These are phyloP conservation scores for Pseudomugil tenellus DNA, from an alignment of 2,797 vertebrate species.

Conservation along the genomic window DNA sequence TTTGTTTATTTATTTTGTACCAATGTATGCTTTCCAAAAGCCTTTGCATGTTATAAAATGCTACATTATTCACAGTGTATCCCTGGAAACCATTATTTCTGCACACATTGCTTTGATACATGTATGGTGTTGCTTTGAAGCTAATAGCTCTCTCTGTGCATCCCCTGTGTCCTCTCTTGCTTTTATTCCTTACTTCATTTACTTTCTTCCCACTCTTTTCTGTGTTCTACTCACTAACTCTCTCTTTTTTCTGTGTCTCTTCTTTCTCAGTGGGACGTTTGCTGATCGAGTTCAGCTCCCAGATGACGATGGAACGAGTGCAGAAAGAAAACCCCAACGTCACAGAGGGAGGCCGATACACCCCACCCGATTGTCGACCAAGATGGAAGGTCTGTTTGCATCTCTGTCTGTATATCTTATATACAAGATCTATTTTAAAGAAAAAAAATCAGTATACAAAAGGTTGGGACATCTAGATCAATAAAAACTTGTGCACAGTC, in stretches of 20 bases:
- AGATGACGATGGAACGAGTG: constrained; percentile 96
- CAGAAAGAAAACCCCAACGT: constrained; percentile 97
- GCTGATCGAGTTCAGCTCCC: constrained; percentile 97
- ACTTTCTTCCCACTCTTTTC: constrained; percentile 2
- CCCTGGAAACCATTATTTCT: constrained; percentile 61
- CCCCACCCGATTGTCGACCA: constrained; percentile 89
- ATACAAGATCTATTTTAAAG: not conserved
- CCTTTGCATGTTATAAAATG: constrained; percentile 59
- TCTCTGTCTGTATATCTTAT: not conserved
- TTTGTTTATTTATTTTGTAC: constrained; percentile 55
- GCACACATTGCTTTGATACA: constrained; percentile 55
- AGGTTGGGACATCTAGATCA: not conserved
- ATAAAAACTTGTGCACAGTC: not conserved
- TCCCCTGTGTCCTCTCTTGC: constrained; percentile 20
- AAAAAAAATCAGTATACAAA: not conserved
- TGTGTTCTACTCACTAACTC: constrained; percentile 32
- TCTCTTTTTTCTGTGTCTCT: constrained; percentile 19
- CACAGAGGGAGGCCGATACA: constrained; percentile 92
- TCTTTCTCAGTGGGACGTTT: constrained; percentile 90
- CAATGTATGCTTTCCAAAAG: constrained; percentile 48
- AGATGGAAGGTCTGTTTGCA: constrained; percentile 84
- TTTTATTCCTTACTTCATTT: constrained; percentile 15
- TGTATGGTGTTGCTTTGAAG: constrained; percentile 58
- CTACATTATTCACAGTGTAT: constrained; percentile 49
- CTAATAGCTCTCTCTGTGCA: constrained; percentile 33